Base-by-base conservation (phyloP, 1,140 invertebrate species). In the Triops cancriformis region DNA sequence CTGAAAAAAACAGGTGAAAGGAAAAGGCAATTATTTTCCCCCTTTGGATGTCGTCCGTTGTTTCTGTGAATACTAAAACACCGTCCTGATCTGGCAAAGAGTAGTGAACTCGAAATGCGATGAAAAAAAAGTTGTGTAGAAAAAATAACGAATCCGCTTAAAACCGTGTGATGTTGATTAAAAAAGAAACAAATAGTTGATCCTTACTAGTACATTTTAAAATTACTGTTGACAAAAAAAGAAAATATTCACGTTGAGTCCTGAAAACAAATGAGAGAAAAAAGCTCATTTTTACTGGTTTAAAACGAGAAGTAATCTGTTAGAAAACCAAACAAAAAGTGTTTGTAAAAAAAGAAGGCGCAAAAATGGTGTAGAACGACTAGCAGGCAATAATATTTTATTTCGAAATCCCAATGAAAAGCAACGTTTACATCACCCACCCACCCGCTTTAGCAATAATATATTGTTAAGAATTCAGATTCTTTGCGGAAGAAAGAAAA, bases 71-170 rank as follows among this genome's bases (percentile, higher is more conserved):
- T 64, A 64, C 51, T 23, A 64, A 37, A 64, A 64, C 51, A 64
- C 51, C 51, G 51, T 64, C 51, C 51, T 64, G 31, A 64, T 64
- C 51, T 64, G 51, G 51, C 51, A 64, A 23, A 64, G 23, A 23
- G 6, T 64, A 64, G 51, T 64, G 51, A 64, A 64, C 51, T 64
- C 51, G 51, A 64, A 64, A 64, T 64, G 51, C 51, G 51, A 64
- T 64, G 18, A 37, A 37, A 7, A 37, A 37, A 37, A 64, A 64
- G 14, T 14, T 64, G 14, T 64, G 11, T 12, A 12, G 11, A n/a
- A 23, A 64, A 23, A 64, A 64, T 64, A 64, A 64, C 23, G 51
- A 64, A 64, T 64, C 51, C 51, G 51, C 51, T 64, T 64, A 64
- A n/a, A 64, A 12, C 51, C 18, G 23, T 64, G 51, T 64, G 51